These are phyloP conservation scores for Drepana falcataria DNA, from an alignment of 2,888 invertebrate species.

Conservation along the genomic window DNA sequence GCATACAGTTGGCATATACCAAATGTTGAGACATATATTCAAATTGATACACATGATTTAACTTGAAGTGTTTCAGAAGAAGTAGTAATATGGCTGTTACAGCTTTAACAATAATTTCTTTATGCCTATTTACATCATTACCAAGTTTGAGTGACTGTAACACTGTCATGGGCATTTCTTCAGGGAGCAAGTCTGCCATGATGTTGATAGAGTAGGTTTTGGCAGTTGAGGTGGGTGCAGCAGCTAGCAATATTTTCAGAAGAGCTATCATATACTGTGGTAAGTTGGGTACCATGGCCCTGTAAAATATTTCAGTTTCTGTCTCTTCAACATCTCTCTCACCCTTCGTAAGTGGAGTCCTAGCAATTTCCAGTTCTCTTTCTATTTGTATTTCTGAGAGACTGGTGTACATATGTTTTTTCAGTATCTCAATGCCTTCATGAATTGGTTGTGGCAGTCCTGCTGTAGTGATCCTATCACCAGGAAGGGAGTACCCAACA, in stretches of 20 bases:
- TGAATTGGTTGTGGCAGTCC: conserved; percentile 98
- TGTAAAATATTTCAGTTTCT: conserved; percentile 93
- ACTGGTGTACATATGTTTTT: conserved; percentile 95
- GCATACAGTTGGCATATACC: conserved; percentile 99
- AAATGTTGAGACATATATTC: conserved; percentile 99
- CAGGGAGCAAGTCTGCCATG: conserved; percentile 97
- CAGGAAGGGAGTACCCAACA: conserved; percentile 94
- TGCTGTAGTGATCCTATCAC: conserved; percentile 92
- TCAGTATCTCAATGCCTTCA: conserved; percentile 94
- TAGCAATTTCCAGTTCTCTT: conserved; percentile 93
- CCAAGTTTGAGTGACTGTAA: conserved; percentile 96
- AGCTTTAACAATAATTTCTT: conserved; percentile 98
- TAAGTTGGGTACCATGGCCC: conserved; percentile 96
- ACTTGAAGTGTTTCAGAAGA: conserved; percentile 96
- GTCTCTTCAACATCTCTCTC: conserved; percentile 89
- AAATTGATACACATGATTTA: conserved; percentile 98
- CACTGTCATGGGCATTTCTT: conserved; percentile 98
- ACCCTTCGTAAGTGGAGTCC: conserved; percentile 92
- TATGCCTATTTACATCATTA: conserved; percentile 98
- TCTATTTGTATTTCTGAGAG: conserved; percentile 94
- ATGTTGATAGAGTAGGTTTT: conserved; percentile 99
- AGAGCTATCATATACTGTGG: conserved; percentile 99
- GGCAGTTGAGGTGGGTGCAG: conserved; percentile 99
- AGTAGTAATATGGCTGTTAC: conserved; percentile 93
- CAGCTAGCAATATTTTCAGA: conserved; percentile 96